These are phyloP conservation scores for Brienomyrus brachyistius DNA, from an alignment of 2,113 vertebrate genomes.

Conservation along the genomic window DNA sequence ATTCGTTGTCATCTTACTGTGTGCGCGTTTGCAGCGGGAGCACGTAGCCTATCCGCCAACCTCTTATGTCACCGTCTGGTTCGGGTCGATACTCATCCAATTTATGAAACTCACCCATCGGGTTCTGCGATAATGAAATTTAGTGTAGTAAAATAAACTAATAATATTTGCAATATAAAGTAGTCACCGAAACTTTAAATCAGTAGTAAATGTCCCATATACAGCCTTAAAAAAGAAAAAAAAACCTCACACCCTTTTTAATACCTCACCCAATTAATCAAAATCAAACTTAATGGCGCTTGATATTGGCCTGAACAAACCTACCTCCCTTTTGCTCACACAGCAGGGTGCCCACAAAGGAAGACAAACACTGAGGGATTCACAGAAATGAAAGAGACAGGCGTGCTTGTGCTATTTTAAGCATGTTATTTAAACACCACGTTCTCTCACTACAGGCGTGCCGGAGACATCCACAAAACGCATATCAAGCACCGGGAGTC, in stretches of 20 bases:
- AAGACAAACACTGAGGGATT: not conserved
- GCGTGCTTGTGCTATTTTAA: not conserved
- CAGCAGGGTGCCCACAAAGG: not conserved
- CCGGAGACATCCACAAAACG: not conserved
- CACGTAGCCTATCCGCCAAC: not conserved
- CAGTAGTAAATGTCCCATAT: not conserved
- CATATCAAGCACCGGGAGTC: not conserved
- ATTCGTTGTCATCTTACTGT: not conserved
- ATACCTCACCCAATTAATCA: not conserved
- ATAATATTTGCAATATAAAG: not conserved
- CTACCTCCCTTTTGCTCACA: not conserved
- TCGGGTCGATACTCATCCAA: not conserved
- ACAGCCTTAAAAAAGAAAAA: not conserved
- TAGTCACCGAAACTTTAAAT: not conserved
- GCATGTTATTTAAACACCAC: not conserved
- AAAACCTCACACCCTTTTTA: not conserved
- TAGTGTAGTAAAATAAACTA: not conserved
- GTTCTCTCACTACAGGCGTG: not conserved
- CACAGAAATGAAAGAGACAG: not conserved
- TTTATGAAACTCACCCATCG: not conserved
- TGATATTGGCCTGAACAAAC: not conserved
- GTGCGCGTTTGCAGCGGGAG: not conserved
- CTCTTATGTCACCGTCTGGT: not conserved
- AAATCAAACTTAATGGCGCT: not conserved
- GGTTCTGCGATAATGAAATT: not conserved